Percentiles rank a stretch among this genome's conserved stretches.
Evolutionary conservation across 2,888 invertebrate genomes (phyloP).

Genomic region (Scelioninae gen. 1): DNA sequence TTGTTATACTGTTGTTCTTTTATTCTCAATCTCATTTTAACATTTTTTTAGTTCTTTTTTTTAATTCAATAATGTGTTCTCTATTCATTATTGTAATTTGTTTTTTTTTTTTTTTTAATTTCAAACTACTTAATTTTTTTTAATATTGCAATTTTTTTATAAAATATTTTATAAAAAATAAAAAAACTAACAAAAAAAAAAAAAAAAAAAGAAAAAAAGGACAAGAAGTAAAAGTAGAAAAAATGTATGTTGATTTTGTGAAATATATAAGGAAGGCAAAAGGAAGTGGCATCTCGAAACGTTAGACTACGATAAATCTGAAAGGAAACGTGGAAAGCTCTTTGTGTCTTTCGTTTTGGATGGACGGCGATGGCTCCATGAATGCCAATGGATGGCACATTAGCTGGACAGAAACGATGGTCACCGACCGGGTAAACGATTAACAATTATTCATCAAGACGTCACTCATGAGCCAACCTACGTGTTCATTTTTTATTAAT

Average conservation of each 20-base stretch:
- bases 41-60: not conserved
- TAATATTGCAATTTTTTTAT: no score
- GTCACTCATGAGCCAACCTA: slow-evolving; percentile 8
- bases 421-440: slow-evolving; percentile 23
- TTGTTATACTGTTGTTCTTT: not conserved
- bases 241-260: slow-evolving; percentile 54
- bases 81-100: not conserved
- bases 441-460: slow-evolving; percentile 17
- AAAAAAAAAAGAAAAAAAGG: slow-evolving; percentile 3
- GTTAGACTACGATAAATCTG: slow-evolving; percentile 54
- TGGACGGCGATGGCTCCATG: slow-evolving; percentile 36
- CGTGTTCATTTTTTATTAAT: slow-evolving; percentile 13
- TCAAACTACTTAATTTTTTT: not conserved
- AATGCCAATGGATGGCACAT: no score
- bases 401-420: no score
- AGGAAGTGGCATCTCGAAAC: slow-evolving; percentile 65
- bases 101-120: slow-evolving; percentile 1
- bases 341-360: slow-evolving; percentile 74
- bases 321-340: slow-evolving; percentile 81
- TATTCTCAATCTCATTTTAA: not conserved
- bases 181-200: not conserved
- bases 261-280: slow-evolving; percentile 64
- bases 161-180: no score
- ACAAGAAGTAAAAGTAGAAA: slow-evolving; percentile 14
- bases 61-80: not conserved